A percentile compares a stretch with the other conserved stretches of the same genome.
Conservation (phyloP, 1,140 invertebrate species). For the Diabrotica undecimpunctata region DNA sequence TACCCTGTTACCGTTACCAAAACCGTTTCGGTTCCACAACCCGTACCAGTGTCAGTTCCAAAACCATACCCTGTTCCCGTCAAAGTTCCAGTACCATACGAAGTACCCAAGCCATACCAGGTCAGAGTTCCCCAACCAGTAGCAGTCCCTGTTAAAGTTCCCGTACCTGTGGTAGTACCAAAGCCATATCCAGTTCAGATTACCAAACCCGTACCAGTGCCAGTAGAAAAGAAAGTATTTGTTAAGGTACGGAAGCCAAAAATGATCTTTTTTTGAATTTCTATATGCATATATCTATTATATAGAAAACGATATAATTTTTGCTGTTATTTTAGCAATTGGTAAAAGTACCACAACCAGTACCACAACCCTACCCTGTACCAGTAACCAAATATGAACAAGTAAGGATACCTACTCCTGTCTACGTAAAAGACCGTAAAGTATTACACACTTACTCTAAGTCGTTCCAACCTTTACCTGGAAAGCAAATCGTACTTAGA, state of each 20-base stretch:
- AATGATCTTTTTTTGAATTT: not conserved
- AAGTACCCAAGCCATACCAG: constrained; percentile 36
- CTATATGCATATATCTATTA: not conserved
- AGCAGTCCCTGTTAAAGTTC: constrained; percentile 33
- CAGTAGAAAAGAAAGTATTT: constrained; percentile 15
- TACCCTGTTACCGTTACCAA: constrained; percentile 44
- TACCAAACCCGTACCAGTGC: constrained; percentile 15
- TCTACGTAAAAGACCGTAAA: constrained; percentile 13
- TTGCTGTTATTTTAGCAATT: not conserved
- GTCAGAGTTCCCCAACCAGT: constrained; percentile 37
- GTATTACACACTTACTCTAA: constrained; percentile 1
- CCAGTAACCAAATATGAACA: constrained; percentile 30
- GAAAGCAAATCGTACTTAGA: too few relatives aligned
- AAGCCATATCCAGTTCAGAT: constrained; percentile 26
- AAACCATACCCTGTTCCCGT: constrained; percentile 30
- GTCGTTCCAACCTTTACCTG: too few relatives aligned
- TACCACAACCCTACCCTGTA: constrained; percentile 41
- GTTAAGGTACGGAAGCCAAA: constrained; percentile 2
- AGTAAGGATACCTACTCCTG: constrained; percentile 37
- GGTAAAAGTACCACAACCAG: constrained; percentile 30
- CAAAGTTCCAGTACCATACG: constrained; percentile 30
- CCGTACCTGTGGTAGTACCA: constrained; percentile 28
- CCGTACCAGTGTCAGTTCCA: constrained; percentile 29
- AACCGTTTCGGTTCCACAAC: constrained; percentile 30
- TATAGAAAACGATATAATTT: not conserved